Conservation (phyloP, 2,113 vertebrate genomes). For the Tichodroma muraria region DNA sequence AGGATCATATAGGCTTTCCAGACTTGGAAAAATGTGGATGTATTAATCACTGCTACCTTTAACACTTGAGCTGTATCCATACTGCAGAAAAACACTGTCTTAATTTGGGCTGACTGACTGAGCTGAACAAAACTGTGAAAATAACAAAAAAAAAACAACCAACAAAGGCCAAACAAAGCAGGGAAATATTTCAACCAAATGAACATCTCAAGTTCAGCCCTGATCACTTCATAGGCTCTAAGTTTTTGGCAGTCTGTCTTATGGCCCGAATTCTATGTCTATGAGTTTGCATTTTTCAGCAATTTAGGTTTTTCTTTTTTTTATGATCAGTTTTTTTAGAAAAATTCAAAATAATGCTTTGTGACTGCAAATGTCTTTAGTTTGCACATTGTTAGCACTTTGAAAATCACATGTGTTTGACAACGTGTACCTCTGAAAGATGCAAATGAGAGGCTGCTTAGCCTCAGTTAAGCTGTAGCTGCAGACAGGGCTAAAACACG, state of each 20-base stretch:
- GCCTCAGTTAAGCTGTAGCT: not conserved
- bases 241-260: not conserved
- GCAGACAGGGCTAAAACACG: not conserved
- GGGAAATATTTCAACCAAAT: not conserved
- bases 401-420: not conserved
- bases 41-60: not conserved
- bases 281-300: not conserved
- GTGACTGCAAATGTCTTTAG: not conserved
- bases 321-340: not conserved
- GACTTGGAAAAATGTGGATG: not conserved
- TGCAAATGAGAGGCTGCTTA: not conserved
- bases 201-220: not conserved
- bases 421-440: not conserved
- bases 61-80: not conserved
- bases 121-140: not conserved
- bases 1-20: not conserved
- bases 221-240: not conserved
- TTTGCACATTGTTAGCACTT: not conserved
- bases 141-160: not conserved
- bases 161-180: not conserved
- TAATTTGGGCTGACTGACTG: not conserved
- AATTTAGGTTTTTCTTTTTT: not conserved
- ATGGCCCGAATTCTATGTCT: not conserved
- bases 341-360: not conserved
- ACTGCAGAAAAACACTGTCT: not conserved